These are phyloP conservation scores for Cairina moschata DNA, from an alignment of 2,113 vertebrate species.

Conservation along the genomic window DNA sequence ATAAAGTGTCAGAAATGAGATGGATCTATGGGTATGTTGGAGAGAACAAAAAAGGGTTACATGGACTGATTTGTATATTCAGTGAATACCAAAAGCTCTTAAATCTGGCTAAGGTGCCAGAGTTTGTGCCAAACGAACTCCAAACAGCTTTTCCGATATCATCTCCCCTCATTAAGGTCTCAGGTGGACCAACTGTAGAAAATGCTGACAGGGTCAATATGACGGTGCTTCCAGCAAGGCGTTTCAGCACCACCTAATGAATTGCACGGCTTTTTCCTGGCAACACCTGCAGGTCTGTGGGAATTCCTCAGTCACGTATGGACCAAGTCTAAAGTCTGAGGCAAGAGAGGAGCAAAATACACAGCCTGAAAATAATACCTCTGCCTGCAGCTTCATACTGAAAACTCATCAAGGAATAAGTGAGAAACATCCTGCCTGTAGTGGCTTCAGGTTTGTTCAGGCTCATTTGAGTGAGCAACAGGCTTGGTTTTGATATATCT, in stretches of 20 bases:
- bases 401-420: background rate
- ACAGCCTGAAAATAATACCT: background rate
- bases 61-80: background rate
- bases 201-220: background rate
- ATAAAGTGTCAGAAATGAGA: slow-evolving; percentile 35
- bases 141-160: background rate
- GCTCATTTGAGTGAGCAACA: background rate
- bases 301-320: background rate
- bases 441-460: background rate
- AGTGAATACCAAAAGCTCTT: background rate
- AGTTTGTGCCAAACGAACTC: background rate
- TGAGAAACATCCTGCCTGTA: background rate
- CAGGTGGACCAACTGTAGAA: background rate
- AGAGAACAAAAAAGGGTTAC: background rate
- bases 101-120: background rate
- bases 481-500: background rate
- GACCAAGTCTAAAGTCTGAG: background rate
- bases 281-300: background rate
- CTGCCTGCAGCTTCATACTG: background rate
- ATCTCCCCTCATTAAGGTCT: background rate
- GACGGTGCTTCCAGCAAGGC: background rate
- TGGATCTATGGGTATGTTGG: background rate
- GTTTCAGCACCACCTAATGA: slow-evolving; percentile 46
- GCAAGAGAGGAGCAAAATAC: background rate
- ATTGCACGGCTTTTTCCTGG: background rate